These are phyloP conservation scores for Copidosoma aretas DNA, from an alignment of 2,888 invertebrate species.

Conservation along the genomic window DNA sequence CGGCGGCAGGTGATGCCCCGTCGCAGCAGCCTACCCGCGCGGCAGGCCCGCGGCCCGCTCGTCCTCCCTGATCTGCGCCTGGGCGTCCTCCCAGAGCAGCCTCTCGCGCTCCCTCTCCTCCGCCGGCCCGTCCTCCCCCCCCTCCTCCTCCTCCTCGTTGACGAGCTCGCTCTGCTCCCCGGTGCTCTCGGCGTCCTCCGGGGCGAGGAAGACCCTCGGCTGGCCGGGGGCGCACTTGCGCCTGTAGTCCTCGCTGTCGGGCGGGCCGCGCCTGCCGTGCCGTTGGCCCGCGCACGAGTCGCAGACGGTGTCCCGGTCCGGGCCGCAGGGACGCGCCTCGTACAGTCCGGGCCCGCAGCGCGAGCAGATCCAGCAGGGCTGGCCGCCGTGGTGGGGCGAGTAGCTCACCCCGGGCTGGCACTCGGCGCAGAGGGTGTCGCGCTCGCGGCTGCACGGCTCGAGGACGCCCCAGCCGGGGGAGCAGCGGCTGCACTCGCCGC, in stretches of 20 bases:
- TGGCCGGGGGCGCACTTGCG: not conserved
- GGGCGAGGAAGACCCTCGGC: slow-evolving; percentile 54
- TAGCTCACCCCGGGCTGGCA: slow-evolving; percentile 57
- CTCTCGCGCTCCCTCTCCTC: slow-evolving; percentile 39
- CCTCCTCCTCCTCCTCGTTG: slow-evolving; percentile 51
- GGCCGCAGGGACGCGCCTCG: slow-evolving; percentile 61
- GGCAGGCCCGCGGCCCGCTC: slow-evolving; percentile 25
- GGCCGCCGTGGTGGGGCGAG: slow-evolving; percentile 61
- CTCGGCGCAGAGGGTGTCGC: slow-evolving; percentile 59
- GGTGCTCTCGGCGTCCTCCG: slow-evolving; percentile 57
- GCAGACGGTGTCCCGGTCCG: slow-evolving; percentile 60
- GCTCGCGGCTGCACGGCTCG: slow-evolving; percentile 53
- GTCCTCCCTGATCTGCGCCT: slow-evolving; percentile 45
- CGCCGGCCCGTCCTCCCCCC: slow-evolving; percentile 13
- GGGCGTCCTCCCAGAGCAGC: slow-evolving; percentile 54
- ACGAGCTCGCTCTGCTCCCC: slow-evolving; percentile 57
- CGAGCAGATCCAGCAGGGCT: slow-evolving; percentile 62
- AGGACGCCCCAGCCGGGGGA: slow-evolving; percentile 61
- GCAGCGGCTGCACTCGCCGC: slow-evolving; percentile 58
- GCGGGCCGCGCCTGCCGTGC: slow-evolving; percentile 31
- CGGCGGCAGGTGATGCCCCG: not conserved
- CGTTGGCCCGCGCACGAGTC: slow-evolving; percentile 60
- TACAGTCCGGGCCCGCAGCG: slow-evolving; percentile 62
- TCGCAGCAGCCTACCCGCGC: slow-evolving; percentile 11
- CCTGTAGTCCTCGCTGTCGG: not conserved